Evolutionary conservation across 2,113 vertebrate genomes (phyloP), one percentile per base, ranked within the genome.

Genomic region (Odobenus rosmarus): DNA sequence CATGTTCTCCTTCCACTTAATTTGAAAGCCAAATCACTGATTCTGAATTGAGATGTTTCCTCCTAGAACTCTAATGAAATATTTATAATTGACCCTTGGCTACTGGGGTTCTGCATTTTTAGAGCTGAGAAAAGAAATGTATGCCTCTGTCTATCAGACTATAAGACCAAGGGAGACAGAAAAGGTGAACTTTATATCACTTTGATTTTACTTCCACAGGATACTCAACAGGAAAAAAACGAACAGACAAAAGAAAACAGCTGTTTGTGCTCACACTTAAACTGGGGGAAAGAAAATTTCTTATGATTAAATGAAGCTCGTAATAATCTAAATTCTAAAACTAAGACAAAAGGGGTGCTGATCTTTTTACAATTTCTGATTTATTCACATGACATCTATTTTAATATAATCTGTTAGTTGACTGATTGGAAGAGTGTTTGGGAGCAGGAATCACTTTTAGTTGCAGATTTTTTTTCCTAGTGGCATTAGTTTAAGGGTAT

Each of bases 251-350:
- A 91, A 61, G 61, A 95, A 74, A 61, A 88, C 51, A 98, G 85
- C 93, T 94, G 33, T 90, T 93, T 77, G 42, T 36, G 53, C 33
- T 98, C 88, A 89, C n/a, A 76, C 18, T 77, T 87, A 93, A 94
- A 95, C 82, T 79, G 76, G 76, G 42, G 91, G 72, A 55, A 79
- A 91, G 98, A 97, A 98, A 51, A 28, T 97, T 46, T 90, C n/a
- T 90, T 96, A 61, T 76, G 77, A 98, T 85, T 95, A 86, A 96
- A 90, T 69, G n/a, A 97, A 93, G 80, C 88, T 97, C 51, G 92
- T 85, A 97, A 88, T 97, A 97, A 97, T 94, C 55, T 95, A 94
- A 97, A 97, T 93, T 97, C 67, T 31, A 97, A 77, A 90, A 85
- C 57, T 90, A 97, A 97, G 72, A 80, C 72, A 91, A 98, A 81